A percentile compares a stretch with the other conserved stretches of the same genome.
phyloP scores from a whole-genome alignment of 2,888 invertebrate species.

The Caenorhabditis panamensis region DNA sequence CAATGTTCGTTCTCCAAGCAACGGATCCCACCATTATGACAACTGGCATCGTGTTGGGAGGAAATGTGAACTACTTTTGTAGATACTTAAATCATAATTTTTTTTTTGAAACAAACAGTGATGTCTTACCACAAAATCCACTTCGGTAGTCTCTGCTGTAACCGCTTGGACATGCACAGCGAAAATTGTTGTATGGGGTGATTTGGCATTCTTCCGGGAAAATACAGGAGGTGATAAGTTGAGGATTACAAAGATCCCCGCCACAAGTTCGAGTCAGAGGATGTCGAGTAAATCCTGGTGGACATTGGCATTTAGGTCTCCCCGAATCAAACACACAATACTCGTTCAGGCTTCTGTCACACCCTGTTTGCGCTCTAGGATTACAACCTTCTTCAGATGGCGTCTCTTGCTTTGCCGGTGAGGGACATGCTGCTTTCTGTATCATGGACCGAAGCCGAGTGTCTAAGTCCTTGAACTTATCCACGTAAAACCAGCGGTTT shows the following conservation, averaged over 20 bases:
- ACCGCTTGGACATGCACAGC: conserved; percentile 79
- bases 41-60: conserved; percentile 71
- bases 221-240: conserved; percentile 78
- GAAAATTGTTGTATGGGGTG: conserved; percentile 79
- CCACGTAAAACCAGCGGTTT: conserved; percentile 80
- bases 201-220: conserved; percentile 75
- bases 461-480: conserved; percentile 81
- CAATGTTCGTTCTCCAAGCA: conserved; percentile 74
- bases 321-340: conserved; percentile 72
- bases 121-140: conserved; percentile 74
- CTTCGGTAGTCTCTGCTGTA: conserved; percentile 74
- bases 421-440: conserved; percentile 81
- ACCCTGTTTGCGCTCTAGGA: conserved; percentile 78
- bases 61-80: conserved; percentile 70
- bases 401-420: conserved; percentile 60
- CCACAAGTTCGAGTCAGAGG: conserved; percentile 80
- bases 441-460: conserved; percentile 80
- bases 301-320: conserved; percentile 75
- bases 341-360: conserved; percentile 79
- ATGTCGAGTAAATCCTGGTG: conserved; percentile 78
- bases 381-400: conserved; percentile 74
- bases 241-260: conserved; percentile 80
- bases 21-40: conserved; percentile 69
- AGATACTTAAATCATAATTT: conserved; percentile 64
- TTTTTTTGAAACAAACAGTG: not conserved